These are phyloP conservation scores for Copsychus sechellarum DNA, from an alignment of 2,113 vertebrate species.

Conservation along the genomic window DNA sequence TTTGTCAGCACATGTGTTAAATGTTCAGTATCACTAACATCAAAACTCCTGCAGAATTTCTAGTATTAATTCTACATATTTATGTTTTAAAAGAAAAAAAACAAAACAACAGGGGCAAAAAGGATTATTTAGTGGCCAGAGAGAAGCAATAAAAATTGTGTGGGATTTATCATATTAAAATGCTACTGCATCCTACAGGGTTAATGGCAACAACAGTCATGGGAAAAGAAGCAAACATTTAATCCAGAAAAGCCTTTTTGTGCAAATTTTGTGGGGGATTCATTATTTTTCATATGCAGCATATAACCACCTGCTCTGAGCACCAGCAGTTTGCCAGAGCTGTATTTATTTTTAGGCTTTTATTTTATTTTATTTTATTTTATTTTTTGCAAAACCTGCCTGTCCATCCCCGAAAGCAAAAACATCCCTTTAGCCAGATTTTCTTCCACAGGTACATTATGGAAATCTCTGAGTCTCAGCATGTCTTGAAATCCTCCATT, in stretches of 20 bases:
- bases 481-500: neutral
- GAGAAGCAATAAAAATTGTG: neutral
- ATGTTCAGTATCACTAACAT: neutral
- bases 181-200: neutral
- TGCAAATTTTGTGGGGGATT: neutral
- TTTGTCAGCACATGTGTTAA: neutral
- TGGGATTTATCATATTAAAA: neutral
- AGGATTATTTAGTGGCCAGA: neutral
- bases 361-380: neutral
- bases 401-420: neutral
- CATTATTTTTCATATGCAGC: neutral
- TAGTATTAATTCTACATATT: neutral
- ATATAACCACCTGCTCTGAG: neutral
- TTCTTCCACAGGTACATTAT: neutral
- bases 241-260: neutral
- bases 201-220: neutral
- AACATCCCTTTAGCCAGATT: neutral
- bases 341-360: neutral
- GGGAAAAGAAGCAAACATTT: neutral
- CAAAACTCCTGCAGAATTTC: neutral
- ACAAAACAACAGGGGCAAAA: rapidly evolving
- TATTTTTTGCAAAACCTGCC: neutral
- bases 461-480: neutral
- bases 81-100: neutral
- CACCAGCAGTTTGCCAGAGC: neutral